These are phyloP conservation scores for Drosophila helvetica DNA, from an alignment of 2,888 invertebrate genomes.

Conservation along the genomic window DNA sequence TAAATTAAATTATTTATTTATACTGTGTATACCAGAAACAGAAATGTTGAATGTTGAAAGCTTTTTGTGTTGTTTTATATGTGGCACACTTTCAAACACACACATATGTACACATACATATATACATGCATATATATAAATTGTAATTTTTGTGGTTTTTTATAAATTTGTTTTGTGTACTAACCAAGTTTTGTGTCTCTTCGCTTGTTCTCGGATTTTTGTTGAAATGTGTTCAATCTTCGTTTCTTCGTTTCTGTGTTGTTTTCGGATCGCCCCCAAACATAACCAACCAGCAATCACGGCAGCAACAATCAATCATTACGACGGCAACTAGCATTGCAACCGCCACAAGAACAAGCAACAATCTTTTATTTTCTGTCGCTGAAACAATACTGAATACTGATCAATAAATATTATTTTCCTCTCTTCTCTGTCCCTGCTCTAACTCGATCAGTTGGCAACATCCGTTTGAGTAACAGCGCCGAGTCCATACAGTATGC, in stretches of 20 bases:
- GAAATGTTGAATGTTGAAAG: conserved; percentile 23
- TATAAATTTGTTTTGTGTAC: conserved; percentile 35
- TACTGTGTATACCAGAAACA: conserved; percentile 34
- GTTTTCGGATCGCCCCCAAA: conserved; percentile 16
- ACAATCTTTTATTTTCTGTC: conserved; percentile 18
- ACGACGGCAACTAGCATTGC: conserved; percentile 8
- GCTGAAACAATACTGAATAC: conserved; percentile 9
- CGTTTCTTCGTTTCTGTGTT: conserved; percentile 13
- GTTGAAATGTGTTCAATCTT: conserved; percentile 8
- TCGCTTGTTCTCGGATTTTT: conserved; percentile 18
- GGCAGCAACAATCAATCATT: conserved; percentile 15
- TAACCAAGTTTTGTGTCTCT: conserved; percentile 28
- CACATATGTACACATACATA: conserved; percentile 6
- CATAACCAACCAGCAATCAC: conserved; percentile 21
- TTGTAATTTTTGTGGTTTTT: conserved; percentile 43
- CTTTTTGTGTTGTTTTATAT: conserved; percentile 39
- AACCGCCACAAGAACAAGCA: conserved; percentile 14
- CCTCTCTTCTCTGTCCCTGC: conserved; percentile 27
- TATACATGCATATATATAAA: conserved; percentile 17
- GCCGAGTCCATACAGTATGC: conserved; percentile 87
- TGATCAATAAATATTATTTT: conserved; percentile 47
- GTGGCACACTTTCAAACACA: conserved; percentile 6
- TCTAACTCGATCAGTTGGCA: conserved; percentile 84
- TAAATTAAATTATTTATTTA: conserved; percentile 41
- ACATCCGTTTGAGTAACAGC: conserved; percentile 87